Evolutionary conservation across 2,797 vertebrate genomes (phyloP), one percentile per base, ranked within the genome.

Genomic region (Rhodeus uyekii): DNA sequence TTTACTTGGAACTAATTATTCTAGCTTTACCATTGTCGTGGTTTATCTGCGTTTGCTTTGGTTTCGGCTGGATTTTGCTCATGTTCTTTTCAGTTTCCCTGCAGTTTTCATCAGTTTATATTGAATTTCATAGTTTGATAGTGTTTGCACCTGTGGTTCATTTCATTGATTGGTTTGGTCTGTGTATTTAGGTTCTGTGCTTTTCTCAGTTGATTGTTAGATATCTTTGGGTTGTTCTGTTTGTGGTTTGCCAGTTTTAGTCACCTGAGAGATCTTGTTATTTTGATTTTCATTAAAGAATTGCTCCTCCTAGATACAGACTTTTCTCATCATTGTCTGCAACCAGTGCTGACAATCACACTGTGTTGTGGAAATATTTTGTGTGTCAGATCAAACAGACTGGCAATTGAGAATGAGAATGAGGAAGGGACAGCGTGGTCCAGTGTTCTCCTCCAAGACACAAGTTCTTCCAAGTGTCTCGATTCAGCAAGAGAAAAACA

Each of bases 281-380:
- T 48, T 19, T 48, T 48, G 18, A 44, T 2, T 42, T 48, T 48
- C 5, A 19, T 48, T 48, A 48, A 48, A 9, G 1, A 48, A 48
- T 19, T 19, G 46, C 46, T 48, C 5, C 16, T 1, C 5, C 46
- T 48, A 48, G 18, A 48, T 48, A 16, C 46, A 48, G 18, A 48
- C 18, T 48, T 48, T 48, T 48, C 18, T 48, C 46, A 48, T 48
- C 46, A 48, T 48, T 48, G 18, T 18, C 46, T 48, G 46, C 18
- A 48, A 48, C 46, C 46, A 19, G 46, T 18, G 5, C 18, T 48
- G 46, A 48, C 18, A 19, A 48, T 6, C 18, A 12, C 16, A 71
- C 42, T 46, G 34, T 38, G 19, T 22, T 68, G n/a, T 68, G 65
- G 65, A 68, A 68, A 68, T 71, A 71, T 71, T 71, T 39, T 48